Percentiles rank a stretch among this genome's conserved stretches.
These are phyloP conservation scores for Fringilla coelebs DNA, from an alignment of 2,797 vertebrate genomes.

Conservation along the genomic window DNA sequence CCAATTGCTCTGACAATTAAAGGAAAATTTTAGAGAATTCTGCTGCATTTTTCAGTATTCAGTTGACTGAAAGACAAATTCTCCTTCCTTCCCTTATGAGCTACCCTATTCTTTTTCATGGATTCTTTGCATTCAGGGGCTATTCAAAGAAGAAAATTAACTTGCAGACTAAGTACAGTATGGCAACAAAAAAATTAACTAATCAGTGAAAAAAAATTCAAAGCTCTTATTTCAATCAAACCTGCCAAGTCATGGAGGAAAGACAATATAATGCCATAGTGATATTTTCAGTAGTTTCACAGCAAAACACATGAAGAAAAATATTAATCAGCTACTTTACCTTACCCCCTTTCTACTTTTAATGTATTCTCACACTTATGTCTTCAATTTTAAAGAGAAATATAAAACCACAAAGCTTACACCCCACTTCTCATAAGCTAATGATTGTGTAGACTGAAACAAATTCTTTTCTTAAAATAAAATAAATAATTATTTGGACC, in stretches of 20 bases:
- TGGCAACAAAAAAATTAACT: not conserved
- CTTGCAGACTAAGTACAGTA: not conserved
- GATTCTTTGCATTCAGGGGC: not conserved
- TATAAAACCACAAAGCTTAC: not conserved
- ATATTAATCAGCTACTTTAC: not conserved
- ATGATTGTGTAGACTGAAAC: not conserved
- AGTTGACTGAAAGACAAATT: not conserved
- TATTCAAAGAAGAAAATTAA: not conserved
- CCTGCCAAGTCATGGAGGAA: not conserved
- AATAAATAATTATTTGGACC: not conserved
- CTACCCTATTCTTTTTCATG: not conserved
- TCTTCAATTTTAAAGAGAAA: not conserved
- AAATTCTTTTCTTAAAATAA: not conserved
- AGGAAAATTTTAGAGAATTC: not conserved
- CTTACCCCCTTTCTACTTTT: not conserved
- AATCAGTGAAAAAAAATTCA: not conserved
- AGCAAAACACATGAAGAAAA: not conserved
- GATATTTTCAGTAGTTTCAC: not conserved
- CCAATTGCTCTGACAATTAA: not conserved
- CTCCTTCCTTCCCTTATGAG: not conserved
- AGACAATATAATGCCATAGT: not conserved
- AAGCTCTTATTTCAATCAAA: not conserved
- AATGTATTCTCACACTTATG: fast-evolving
- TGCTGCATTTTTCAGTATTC: not conserved
- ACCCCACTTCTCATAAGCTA: not conserved